Conservation (phyloP, 2,888 invertebrate genomes). For the Lasioglossum vierecki region DNA sequence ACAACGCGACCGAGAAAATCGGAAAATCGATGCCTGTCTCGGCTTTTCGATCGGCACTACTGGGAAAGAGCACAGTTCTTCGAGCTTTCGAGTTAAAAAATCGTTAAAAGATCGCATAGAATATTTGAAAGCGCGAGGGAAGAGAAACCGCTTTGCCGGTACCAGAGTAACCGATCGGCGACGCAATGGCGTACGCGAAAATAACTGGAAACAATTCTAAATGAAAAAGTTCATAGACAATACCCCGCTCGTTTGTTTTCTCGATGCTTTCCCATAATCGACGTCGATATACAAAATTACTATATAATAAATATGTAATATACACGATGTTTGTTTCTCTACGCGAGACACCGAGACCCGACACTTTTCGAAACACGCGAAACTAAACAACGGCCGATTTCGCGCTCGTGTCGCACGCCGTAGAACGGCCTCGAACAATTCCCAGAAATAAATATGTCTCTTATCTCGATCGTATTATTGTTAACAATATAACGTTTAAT, state of each 20-base stretch:
- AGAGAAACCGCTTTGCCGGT: not conserved
- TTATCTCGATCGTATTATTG: too few species aligned
- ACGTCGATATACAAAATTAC: conserved; percentile 42
- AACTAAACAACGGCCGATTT: conserved; percentile 49
- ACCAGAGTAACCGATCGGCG: not conserved
- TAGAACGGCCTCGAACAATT: conserved; percentile 12
- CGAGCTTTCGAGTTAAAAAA: not conserved
- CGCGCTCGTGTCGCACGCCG: conserved; percentile 5
- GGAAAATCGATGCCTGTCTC: not conserved
- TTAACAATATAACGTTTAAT: too few species aligned
- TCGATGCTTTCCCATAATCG: conserved; percentile 10
- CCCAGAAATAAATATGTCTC: too few species aligned
- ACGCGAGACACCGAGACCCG: conserved; percentile 6
- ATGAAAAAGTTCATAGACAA: not conserved
- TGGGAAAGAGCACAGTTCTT: not conserved
- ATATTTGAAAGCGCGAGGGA: not conserved
- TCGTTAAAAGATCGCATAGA: not conserved
- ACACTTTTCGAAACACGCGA: conserved; percentile 49
- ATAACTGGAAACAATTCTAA: too few species aligned
- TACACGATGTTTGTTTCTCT: conserved; percentile 50
- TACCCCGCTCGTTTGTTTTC: conserved; percentile 13
- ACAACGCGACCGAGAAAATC: not conserved
- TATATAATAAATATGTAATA: too few species aligned
- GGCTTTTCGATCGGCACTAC: not conserved
- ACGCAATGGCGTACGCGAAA: not conserved